phyloP scores from a whole-genome alignment of 2,113 vertebrate genomes.

The Gymnogyps californianus region DNA sequence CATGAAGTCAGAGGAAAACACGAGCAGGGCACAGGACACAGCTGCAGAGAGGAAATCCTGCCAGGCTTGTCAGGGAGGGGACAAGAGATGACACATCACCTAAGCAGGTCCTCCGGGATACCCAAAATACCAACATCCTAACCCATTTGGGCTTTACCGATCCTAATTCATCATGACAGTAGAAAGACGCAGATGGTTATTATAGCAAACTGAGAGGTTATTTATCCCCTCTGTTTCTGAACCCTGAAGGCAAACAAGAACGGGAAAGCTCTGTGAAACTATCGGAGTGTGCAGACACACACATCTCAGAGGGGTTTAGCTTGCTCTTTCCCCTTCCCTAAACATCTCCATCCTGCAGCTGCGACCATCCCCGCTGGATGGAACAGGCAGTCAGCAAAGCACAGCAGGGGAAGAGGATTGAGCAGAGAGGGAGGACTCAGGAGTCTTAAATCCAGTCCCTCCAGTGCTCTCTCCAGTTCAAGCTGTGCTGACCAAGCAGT shows the following conservation, averaged over 20 bases:
- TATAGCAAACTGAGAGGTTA: not conserved
- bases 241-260: not conserved
- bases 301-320: not conserved
- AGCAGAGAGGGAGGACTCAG: not conserved
- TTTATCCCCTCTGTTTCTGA: not conserved
- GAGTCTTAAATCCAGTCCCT: not conserved
- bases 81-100: not conserved
- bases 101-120: not conserved
- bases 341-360: not conserved
- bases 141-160: not conserved
- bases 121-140: not conserved
- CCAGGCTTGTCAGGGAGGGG: not conserved
- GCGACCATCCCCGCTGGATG: fast-evolving
- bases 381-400: not conserved
- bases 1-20: not conserved
- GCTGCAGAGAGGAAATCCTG: not conserved
- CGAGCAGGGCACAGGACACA: not conserved
- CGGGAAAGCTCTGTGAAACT: not conserved
- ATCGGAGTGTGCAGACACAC: not conserved
- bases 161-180: not conserved
- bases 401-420: not conserved
- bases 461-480: not conserved
- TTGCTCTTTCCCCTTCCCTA: not conserved
- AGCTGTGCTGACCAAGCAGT: not conserved
- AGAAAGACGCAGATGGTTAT: not conserved